These are phyloP conservation scores for Paramormyrops hopkinsi DNA, from an alignment of 2,797 vertebrate species.

Conservation along the genomic window DNA sequence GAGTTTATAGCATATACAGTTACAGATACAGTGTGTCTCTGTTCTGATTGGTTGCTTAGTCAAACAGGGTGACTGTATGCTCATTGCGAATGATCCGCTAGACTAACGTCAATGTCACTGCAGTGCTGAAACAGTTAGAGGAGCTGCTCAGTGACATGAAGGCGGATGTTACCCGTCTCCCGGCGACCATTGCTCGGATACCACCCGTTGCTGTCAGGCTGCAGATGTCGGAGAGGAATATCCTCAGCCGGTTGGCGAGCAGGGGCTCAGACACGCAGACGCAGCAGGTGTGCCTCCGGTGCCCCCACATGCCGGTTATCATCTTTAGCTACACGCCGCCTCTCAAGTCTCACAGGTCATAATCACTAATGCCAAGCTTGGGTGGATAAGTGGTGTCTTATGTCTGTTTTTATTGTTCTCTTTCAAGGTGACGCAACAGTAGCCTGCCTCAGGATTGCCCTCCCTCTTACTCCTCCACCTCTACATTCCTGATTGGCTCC, in stretches of 20 bases:
- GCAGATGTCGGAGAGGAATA: slow-evolving; percentile 98
- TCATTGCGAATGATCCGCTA: not conserved
- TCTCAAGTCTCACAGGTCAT: not conserved
- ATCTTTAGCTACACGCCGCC: not conserved
- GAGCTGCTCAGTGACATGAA: slow-evolving; percentile 98
- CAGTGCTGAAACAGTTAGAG: slow-evolving; percentile 98
- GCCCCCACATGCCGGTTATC: slow-evolving; percentile 9
- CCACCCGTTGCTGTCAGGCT: slow-evolving; percentile 91
- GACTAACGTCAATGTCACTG: not conserved
- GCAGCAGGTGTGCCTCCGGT: slow-evolving; percentile 53
- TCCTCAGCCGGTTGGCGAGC: slow-evolving; percentile 92
- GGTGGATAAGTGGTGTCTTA: slow-evolving; percentile 23
- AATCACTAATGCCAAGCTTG: slow-evolving; percentile 9
- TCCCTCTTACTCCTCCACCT: slow-evolving; percentile 34
- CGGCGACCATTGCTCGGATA: slow-evolving; percentile 93
- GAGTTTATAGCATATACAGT: not conserved
- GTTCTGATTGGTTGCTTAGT: not conserved
- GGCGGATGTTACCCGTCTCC: slow-evolving; percentile 91
- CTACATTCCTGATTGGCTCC: slow-evolving; percentile 51
- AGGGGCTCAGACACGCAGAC: slow-evolving; percentile 75
- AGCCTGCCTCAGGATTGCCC: slow-evolving; percentile 41
- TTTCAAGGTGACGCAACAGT: slow-evolving; percentile 34
- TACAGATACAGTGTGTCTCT: not conserved
- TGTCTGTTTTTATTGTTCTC: slow-evolving; percentile 29
- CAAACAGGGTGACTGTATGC: not conserved